These are phyloP conservation scores for Neomonachus schauinslandi DNA, from an alignment of 2,113 vertebrate species.

Conservation along the genomic window DNA sequence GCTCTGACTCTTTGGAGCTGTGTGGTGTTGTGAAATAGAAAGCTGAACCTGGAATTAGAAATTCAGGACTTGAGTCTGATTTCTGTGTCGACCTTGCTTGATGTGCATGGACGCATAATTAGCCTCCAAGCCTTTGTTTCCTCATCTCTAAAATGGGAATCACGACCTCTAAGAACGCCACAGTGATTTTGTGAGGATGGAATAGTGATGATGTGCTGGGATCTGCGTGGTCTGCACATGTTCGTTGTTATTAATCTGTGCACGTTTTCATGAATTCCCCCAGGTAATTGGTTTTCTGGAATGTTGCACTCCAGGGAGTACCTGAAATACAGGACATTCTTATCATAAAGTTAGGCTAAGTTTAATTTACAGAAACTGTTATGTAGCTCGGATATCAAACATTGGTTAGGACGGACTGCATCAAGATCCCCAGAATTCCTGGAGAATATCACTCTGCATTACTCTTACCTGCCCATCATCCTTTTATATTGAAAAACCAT, in stretches of 20 bases:
- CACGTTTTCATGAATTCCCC: conserved; percentile 59
- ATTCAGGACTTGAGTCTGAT: background rate
- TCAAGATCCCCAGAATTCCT: background rate
- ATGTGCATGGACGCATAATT: too few species aligned
- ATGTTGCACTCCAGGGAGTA: conserved; percentile 72
- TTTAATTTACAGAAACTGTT: conserved; percentile 74
- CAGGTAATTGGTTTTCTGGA: conserved; percentile 72
- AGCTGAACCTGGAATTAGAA: background rate
- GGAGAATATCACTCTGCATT: background rate
- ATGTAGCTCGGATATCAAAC: background rate
- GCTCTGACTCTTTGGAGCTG: background rate
- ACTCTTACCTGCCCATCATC: background rate
- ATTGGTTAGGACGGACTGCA: background rate
- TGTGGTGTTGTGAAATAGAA: background rate
- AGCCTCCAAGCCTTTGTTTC: background rate
- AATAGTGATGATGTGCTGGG: background rate
- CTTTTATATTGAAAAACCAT: background rate
- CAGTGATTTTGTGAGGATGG: background rate
- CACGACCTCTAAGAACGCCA: background rate
- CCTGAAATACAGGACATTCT: conserved; percentile 70
- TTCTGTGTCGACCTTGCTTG: background rate
- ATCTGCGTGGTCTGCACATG: background rate
- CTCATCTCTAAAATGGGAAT: conserved; percentile 50
- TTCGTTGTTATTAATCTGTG: conserved; percentile 17
- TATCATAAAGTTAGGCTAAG: conserved; percentile 75